Conservation (phyloP, 35 echinoderm and acorn worm species). For the Anneissia japonica region DNA sequence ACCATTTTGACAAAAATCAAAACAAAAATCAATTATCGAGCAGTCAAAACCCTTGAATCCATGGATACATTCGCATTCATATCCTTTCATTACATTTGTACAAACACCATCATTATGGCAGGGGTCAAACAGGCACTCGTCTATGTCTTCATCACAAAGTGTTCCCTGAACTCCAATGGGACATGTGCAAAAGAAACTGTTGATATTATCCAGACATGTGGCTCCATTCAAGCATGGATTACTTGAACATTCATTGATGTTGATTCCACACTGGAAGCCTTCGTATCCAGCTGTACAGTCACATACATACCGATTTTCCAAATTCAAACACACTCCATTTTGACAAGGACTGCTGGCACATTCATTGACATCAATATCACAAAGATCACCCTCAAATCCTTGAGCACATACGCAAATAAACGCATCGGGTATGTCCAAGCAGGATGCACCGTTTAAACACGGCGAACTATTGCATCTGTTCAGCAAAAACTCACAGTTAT, state of each 20-base stretch:
- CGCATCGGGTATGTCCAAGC: neutral
- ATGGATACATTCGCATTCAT: neutral
- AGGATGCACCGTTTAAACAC: neutral
- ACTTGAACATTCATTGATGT: conserved; percentile 30
- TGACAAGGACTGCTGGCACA: conserved; percentile 34
- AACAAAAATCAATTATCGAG: neutral
- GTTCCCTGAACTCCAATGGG: neutral
- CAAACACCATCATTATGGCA: neutral
- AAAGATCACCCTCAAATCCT: neutral
- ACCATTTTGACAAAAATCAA: neutral
- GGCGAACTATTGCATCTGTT: neutral
- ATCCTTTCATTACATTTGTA: neutral
- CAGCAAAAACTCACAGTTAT: neutral
- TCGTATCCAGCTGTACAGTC: conserved; percentile 4
- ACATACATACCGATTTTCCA: neutral
- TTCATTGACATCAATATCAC: conserved; percentile 4
- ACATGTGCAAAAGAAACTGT: conserved; percentile 22
- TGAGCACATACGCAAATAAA: neutral
- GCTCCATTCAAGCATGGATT: conserved; percentile 21
- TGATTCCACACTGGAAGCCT: neutral
- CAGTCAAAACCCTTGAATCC: neutral
- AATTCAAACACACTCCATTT: conserved; percentile 8
- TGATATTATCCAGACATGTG: conserved; percentile 5
- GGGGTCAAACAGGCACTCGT: conserved; percentile 4
- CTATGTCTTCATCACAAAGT: neutral